phyloP scores from a whole-genome alignment of 2,113 vertebrate genomes.

The Petrocephalus microphthalmus region DNA sequence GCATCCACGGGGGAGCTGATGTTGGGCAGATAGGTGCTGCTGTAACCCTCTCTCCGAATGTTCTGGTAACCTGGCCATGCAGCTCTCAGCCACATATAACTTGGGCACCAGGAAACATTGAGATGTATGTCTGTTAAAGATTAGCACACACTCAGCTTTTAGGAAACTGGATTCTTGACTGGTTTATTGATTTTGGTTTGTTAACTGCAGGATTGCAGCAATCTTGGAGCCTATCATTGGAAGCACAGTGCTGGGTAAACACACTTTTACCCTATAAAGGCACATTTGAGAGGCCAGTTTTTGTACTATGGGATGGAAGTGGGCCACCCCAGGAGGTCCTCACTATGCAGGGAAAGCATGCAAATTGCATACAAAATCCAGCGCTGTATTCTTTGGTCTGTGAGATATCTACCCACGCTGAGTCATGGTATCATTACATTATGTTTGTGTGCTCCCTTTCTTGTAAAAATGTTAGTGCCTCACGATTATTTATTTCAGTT shows the following conservation, averaged over 20 bases:
- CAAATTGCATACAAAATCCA: not conserved
- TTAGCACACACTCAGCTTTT: not conserved
- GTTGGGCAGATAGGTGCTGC: conserved; percentile 41
- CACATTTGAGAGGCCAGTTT: not conserved
- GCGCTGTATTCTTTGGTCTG: not conserved
- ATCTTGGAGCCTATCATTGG: not conserved
- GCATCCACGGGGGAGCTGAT: conserved; percentile 46
- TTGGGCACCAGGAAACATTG: conserved; percentile 25
- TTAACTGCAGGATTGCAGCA: not conserved
- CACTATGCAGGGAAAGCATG: not conserved
- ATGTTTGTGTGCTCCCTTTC: not conserved
- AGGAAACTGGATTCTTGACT: not conserved
- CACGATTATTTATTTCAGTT: not conserved
- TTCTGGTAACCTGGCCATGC: conserved; percentile 39
- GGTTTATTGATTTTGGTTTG: not conserved
- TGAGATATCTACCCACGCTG: not conserved
- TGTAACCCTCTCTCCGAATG: conserved; percentile 40
- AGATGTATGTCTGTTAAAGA: not conserved
- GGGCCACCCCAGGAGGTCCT: not conserved
- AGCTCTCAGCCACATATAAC: conserved; percentile 52
- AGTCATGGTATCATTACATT: not conserved
- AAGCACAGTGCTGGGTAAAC: not conserved
- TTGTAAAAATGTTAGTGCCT: not conserved
- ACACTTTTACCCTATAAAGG: not conserved
- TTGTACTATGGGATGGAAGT: not conserved